Percentiles rank a stretch among this genome's conserved stretches.
These are phyloP conservation scores for Cyphomyrmex costatus DNA, from an alignment of 1,140 invertebrate genomes.

Conservation along the genomic window DNA sequence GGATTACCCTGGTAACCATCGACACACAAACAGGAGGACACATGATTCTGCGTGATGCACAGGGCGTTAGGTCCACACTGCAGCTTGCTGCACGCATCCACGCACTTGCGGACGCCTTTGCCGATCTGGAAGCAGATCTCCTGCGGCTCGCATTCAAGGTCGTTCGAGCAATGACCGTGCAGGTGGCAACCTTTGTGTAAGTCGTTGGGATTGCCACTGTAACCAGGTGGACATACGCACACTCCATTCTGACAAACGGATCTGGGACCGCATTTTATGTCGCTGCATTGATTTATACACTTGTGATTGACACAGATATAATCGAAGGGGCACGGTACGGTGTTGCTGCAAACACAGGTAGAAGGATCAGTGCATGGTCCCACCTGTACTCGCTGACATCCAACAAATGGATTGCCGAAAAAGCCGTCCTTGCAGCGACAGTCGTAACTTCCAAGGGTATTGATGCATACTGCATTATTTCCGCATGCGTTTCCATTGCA, in stretches of 20 bases:
- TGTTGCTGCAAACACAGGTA: conserved; percentile 90
- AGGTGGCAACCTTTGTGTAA: conserved; percentile 90
- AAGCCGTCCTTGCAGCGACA: conserved; percentile 94
- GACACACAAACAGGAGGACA: conserved; percentile 94
- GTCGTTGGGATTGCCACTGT: conserved; percentile 93
- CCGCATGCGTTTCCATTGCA: conserved; percentile 94
- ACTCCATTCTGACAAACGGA: conserved; percentile 93
- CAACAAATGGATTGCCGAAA: conserved; percentile 94
- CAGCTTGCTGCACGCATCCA: conserved; percentile 94
- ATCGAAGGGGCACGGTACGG: conserved; percentile 91
- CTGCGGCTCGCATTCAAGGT: conserved; percentile 92
- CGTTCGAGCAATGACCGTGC: conserved; percentile 91
- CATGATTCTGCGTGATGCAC: conserved; percentile 93
- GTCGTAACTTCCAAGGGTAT: conserved; percentile 94
- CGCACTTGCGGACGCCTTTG: conserved; percentile 92
- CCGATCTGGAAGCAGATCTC: conserved; percentile 95
- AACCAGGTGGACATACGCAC: conserved; percentile 93
- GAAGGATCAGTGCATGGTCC: conserved; percentile 90
- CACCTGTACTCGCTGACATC: conserved; percentile 90
- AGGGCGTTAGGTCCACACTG: conserved; percentile 96
- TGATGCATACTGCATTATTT: conserved; percentile 94
- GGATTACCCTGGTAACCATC: conserved; percentile 94
- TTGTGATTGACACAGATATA: conserved; percentile 90
- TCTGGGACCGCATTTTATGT: conserved; percentile 92
- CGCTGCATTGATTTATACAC: conserved; percentile 92